Conservation (phyloP, 2,113 vertebrate species). For the Mesembrinibis cayennensis region DNA sequence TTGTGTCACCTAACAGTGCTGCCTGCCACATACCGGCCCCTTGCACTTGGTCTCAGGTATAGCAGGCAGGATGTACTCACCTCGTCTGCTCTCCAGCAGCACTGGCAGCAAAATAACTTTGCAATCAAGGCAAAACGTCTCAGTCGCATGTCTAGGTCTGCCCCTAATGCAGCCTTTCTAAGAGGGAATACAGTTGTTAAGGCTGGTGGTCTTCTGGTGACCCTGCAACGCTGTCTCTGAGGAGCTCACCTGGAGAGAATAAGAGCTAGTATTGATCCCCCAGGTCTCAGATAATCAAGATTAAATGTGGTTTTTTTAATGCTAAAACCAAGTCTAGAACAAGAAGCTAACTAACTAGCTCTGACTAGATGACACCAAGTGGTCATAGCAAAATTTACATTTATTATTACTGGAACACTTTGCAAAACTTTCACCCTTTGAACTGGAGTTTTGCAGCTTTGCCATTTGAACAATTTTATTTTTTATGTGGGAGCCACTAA, state of each 20-base stretch:
- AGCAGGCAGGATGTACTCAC: neutral
- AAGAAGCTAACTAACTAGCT: constrained; percentile 10
- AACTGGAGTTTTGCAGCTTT: constrained; percentile 14
- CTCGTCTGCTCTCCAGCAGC: neutral
- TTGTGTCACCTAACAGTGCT: neutral
- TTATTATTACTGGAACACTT: constrained; percentile 47
- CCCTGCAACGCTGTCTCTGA: neutral
- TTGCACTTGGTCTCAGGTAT: neutral
- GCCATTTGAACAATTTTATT: constrained; percentile 7
- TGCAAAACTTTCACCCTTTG: constrained; percentile 41
- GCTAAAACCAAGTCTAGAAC: neutral
- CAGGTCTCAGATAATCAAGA: neutral
- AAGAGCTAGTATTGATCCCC: neutral
- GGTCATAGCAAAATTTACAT: constrained; percentile 60
- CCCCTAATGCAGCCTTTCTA: neutral
- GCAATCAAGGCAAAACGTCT: neutral
- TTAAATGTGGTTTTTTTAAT: neutral
- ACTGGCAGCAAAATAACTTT: neutral
- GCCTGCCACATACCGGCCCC: neutral
- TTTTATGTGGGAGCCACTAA: constrained; percentile 2
- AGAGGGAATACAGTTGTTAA: neutral
- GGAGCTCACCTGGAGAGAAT: neutral
- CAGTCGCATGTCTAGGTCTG: neutral
- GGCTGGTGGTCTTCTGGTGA: neutral
- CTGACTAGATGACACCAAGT: constrained; percentile 60